Base-by-base conservation (phyloP, 2,888 invertebrate species). In the Hoplodrina blanda region DNA sequence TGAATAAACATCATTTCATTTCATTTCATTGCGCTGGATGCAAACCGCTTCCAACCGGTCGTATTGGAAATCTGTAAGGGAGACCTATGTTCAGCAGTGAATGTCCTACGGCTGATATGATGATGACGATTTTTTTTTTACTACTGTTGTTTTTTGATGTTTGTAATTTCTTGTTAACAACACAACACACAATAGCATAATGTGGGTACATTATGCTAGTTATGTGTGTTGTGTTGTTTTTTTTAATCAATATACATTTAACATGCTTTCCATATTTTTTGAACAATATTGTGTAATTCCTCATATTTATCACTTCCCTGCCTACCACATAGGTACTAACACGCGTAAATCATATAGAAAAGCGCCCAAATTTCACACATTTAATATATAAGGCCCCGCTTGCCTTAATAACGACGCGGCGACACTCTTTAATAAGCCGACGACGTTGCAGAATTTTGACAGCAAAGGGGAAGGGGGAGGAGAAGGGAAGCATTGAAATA, bases 361-460 rank as follows among this genome's bases (percentile, higher is more conserved):
- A 61, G 54, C 46, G 11, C 54, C 65, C 49, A 63, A 65, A 63
- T 73, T 72, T 77, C 66, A 69, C 70, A 76, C 76, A 74, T 85
- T 81, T 74, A 81, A 85, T 86, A 79, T 41, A 41, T 83, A 74
- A 80, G 73, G 62, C 66, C 54, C 30, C 78, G 60, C 69, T 52
- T 64, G 78, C 77, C 85, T 87, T 87, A 85, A 85, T 84, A 87
- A 82, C 80, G 76, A 65, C 67, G 65, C 54, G 69, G 64, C 74
- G 81, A 78, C 79, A 79, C 73, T 77, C 77, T 84, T 83, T 87
- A 87, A 87, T 87, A 87, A 85, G 78, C 75, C 62, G 52, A 46
- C 80, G 73, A 79, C 77, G 76, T 69, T 80, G 82, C 81, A 80
- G 68, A 84, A 86, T 78, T 81, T 80, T 81, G 86, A 81, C 86